These are phyloP conservation scores for Sitodiplosis mosellana DNA, from an alignment of 1,140 invertebrate genomes.

Conservation along the genomic window DNA sequence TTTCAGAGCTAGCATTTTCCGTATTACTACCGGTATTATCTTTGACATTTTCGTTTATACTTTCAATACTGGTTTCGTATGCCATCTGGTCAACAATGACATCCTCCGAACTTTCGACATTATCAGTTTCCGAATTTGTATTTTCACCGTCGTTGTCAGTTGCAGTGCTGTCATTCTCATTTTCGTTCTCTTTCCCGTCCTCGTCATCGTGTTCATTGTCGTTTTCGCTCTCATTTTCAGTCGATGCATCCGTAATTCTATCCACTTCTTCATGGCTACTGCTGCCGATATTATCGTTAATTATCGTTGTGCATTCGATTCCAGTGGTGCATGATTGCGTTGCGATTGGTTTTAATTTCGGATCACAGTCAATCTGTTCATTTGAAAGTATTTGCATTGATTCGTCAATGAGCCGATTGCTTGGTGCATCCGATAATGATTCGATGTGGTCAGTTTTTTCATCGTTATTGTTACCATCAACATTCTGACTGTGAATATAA, in stretches of 20 bases:
- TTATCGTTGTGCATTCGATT: conserved; percentile 9
- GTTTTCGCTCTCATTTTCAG: neutral
- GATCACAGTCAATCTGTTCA: conserved; percentile 29
- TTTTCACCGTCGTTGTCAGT: neutral
- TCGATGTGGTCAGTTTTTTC: no score
- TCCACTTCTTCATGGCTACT: neutral
- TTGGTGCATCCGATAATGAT: no score
- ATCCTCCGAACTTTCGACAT: neutral
- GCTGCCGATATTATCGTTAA: no score
- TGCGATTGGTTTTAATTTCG: conserved; percentile 33
- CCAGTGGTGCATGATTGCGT: conserved; percentile 45
- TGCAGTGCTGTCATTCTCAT: neutral
- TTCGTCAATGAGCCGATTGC: no score
- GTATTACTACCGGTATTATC: no score
- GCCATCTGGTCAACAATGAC: no score
- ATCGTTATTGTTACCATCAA: no score
- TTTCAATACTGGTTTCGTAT: no score
- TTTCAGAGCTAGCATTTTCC: no score
- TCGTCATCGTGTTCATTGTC: neutral
- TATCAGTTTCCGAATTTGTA: neutral
- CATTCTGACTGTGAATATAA: no score
- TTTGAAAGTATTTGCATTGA: conserved; percentile 16
- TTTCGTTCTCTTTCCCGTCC: neutral
- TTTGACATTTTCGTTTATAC: no score
- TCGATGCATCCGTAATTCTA: neutral